phyloP scores from a whole-genome alignment of 2,797 vertebrate species.

The Scyliorhinus canicula region DNA sequence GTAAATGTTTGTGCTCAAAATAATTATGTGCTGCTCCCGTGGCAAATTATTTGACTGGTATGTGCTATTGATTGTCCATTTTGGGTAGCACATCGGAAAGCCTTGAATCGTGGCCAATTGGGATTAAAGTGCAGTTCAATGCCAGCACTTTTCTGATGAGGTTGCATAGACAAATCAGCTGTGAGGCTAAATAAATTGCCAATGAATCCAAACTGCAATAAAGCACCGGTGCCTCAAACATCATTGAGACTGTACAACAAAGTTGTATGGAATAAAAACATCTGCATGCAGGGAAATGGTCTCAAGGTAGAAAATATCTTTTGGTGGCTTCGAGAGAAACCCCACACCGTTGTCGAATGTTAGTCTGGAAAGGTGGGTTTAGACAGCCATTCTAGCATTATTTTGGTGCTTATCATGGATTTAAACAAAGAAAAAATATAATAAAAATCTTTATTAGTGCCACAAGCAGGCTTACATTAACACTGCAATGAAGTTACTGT shows the following conservation, averaged over 20 bases:
- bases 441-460: no score
- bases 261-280: not conserved
- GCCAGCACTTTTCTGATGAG: not conserved
- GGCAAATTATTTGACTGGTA: not conserved
- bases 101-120: not conserved
- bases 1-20: not conserved
- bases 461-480: no score
- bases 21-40: not conserved
- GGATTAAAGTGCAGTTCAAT: not conserved
- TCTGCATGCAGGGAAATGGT: not conserved
- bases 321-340: no score
- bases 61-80: not conserved
- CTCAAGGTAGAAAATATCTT: not conserved
- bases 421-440: not conserved
- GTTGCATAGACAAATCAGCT: not conserved
- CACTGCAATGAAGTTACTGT: no score
- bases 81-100: not conserved
- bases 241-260: not conserved
- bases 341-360: not conserved
- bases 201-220: not conserved
- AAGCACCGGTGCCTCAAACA: not conserved
- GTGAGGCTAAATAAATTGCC: not conserved
- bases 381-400: not conserved
- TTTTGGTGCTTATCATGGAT: not conserved
- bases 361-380: not conserved